Evolutionary conservation across 2,888 invertebrate species (phyloP).

Genomic region (Lasiommata megera): DNA sequence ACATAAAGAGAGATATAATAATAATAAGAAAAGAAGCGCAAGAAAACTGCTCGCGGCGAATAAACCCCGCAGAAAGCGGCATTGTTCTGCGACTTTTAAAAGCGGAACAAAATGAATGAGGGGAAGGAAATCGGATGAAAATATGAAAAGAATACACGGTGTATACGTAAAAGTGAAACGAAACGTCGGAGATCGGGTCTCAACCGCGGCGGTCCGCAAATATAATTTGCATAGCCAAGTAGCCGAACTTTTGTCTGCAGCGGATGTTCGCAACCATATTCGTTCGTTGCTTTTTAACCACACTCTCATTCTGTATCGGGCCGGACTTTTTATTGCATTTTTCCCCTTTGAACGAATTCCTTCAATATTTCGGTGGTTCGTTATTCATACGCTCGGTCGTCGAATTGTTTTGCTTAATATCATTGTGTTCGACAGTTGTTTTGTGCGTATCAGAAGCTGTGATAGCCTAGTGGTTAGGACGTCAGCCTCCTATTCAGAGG

Average conservation of each 20-base stretch:
- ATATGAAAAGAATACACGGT: constrained; percentile 81
- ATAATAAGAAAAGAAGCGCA: constrained; percentile 72
- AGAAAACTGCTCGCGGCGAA: constrained; percentile 77
- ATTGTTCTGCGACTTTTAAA: constrained; percentile 79
- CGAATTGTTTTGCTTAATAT: constrained; percentile 76
- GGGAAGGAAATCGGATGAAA: constrained; percentile 81
- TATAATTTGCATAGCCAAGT: constrained; percentile 83
- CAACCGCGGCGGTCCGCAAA: constrained; percentile 78
- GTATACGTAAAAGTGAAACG: constrained; percentile 76
- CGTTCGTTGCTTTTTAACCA: constrained; percentile 79
- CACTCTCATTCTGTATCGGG: constrained; percentile 75
- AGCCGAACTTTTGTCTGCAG: constrained; percentile 78
- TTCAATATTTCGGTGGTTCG: constrained; percentile 79
- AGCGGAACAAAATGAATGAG: constrained; percentile 77
- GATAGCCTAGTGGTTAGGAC: no score
- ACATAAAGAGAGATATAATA: constrained; percentile 72
- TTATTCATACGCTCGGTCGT: constrained; percentile 76
- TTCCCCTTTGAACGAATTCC: constrained; percentile 80
- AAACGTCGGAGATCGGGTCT: constrained; percentile 76
- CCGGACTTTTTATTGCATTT: constrained; percentile 76
- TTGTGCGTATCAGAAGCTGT: constrained; percentile 1
- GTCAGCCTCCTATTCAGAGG: no score
- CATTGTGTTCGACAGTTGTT: constrained; percentile 45
- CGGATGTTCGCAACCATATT: constrained; percentile 79
- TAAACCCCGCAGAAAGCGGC: constrained; percentile 71